These are phyloP conservation scores for Orientallactaga sibirica DNA, from an alignment of 2,797 vertebrate genomes.

Conservation along the genomic window DNA sequence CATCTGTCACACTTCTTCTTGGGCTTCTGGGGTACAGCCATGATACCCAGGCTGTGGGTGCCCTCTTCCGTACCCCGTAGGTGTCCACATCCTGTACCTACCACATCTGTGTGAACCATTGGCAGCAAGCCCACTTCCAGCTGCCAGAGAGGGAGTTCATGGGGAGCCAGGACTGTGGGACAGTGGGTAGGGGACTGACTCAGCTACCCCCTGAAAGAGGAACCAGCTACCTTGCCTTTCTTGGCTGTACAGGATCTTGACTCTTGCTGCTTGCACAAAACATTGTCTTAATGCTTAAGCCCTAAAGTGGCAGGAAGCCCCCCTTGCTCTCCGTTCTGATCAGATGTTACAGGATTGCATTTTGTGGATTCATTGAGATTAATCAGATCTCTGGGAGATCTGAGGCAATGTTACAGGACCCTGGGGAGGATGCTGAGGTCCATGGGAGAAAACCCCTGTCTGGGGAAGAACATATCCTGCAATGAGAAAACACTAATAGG, in stretches of 20 bases:
- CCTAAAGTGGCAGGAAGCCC: rapidly evolving
- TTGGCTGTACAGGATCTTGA: neutral
- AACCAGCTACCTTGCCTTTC: neutral
- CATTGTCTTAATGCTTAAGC: neutral
- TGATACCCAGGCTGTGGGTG: neutral
- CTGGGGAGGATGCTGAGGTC: neutral
- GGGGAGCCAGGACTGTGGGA: neutral
- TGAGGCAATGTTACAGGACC: neutral
- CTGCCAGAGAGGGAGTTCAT: neutral
- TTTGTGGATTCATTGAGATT: slow-evolving; percentile 25
- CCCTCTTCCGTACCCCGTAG: neutral
- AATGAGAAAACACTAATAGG: neutral
- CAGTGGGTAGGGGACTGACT: neutral
- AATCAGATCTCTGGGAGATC: neutral
- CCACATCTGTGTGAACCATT: neutral
- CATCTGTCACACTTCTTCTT: neutral
- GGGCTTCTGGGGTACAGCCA: neutral
- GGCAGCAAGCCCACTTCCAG: neutral
- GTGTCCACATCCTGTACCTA: neutral
- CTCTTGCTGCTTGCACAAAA: neutral
- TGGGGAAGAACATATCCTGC: neutral
- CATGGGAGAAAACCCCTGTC: neutral
- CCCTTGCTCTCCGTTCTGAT: neutral
- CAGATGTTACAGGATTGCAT: neutral
- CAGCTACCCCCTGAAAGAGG: neutral